Evolutionary conservation across 2,888 invertebrate genomes (phyloP), one percentile per base, ranked within the genome.

Genomic region (Macaria notata): DNA sequence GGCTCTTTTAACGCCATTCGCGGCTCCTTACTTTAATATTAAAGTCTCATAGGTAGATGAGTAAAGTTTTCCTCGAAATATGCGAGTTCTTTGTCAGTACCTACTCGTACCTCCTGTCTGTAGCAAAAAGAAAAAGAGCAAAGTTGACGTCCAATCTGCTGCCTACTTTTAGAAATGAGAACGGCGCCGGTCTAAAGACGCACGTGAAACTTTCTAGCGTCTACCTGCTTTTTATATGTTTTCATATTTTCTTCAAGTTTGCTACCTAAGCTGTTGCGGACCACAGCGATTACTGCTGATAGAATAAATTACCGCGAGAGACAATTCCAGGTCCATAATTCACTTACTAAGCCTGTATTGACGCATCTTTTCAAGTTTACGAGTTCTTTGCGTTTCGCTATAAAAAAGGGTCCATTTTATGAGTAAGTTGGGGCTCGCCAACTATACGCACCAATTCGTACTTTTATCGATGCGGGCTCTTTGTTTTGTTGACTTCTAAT

Each of bases 91-190:
- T 83, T 85, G 76, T 81, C 73, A 74, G 63, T 65, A 73, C 66
- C 68, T 77, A 73, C 71, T 72, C 33, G 33, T 36, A 36, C 33
- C 33, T 36, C 33, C 7, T 36, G 73, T 78, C 78, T 81, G 77
- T 76, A 78, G 73, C 72, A 70, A 69, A 64, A 72, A 61, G 63
- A 75, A 81, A 84, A 83, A 81, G 73, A 72, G 69, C 73, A 78
- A 86, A 84, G 78, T 83, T 84, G 83, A 78, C 79, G 83, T 85
- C 73, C 82, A 81, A 84, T 85, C 80, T 78, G 73, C 73, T 80
- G 81, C 78, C 77, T 84, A 84, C 84, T 85, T 84, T 81, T 66
- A 79, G 75, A 86, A 81, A 86, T 85, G 84, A 85, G 76, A 83
- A 70, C 76, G 74, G 51, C 54, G 66, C 66, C 72, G 68, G 73